Conservation (phyloP, 2,888 invertebrate genomes). For the Podotricha telesiphe region DNA sequence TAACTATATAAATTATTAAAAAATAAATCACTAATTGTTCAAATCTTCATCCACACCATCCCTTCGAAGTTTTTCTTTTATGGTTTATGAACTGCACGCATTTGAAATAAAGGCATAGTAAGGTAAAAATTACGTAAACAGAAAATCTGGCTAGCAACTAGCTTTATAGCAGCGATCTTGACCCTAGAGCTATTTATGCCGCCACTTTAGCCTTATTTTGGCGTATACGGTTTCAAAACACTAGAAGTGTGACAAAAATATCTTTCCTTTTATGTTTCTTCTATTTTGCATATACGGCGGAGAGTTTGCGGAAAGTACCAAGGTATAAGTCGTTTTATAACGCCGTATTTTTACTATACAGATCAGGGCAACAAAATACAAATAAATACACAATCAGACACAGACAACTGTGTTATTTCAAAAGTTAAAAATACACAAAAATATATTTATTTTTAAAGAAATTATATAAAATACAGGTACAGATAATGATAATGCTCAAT, state of each 20-base stretch:
- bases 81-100: too few relatives aligned
- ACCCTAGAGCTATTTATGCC: constrained; percentile 16
- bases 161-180: constrained; percentile 5
- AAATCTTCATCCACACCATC: too few relatives aligned
- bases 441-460: neutral
- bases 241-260: constrained; percentile 11
- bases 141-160: constrained; percentile 9
- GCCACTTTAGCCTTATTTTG: constrained; percentile 3
- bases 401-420: neutral
- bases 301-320: neutral
- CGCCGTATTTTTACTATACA: too few relatives aligned
- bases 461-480: constrained; percentile 15
- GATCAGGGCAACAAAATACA: too few relatives aligned
- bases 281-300: neutral
- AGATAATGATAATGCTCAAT: constrained; percentile 29
- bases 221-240: constrained; percentile 1
- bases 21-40: too few relatives aligned
- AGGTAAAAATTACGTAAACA: neutral
- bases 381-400: too few relatives aligned
- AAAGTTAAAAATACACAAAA: neutral
- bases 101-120: neutral
- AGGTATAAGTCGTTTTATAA: neutral
- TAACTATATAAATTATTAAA: too few relatives aligned
- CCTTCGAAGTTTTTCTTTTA: too few relatives aligned
- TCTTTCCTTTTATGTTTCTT: neutral